Conservation (phyloP, 2,888 invertebrate species). For the Morpho deidamia region DNA sequence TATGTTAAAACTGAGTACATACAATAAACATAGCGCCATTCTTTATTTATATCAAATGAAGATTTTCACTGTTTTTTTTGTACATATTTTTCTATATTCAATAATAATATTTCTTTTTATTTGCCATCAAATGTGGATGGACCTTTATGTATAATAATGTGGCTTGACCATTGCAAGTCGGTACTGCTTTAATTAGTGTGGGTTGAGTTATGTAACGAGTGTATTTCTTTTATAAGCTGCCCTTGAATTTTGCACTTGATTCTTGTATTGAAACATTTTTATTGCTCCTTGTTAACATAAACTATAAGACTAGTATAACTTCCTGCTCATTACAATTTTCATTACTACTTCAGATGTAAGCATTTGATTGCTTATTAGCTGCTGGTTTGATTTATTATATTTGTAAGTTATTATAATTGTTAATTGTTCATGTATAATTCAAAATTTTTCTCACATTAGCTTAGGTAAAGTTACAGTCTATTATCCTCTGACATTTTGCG, state of each 20-base stretch:
- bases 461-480: not conserved
- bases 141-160: constrained; percentile 36
- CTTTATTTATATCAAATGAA: too few relatives aligned
- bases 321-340: constrained; percentile 36
- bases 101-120: not conserved
- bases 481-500: constrained; percentile 4
- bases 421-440: not conserved
- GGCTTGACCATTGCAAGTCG: constrained; percentile 50
- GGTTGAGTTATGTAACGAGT: constrained; percentile 55
- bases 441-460: constrained; percentile 3
- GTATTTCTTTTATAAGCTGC: constrained; percentile 55
- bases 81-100: too few relatives aligned
- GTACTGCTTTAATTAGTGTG: constrained; percentile 62
- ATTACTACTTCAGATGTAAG: constrained; percentile 14
- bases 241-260: constrained; percentile 61
- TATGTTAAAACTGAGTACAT: too few relatives aligned
- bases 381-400: constrained; percentile 33
- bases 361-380: constrained; percentile 17
- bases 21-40: too few relatives aligned
- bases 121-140: not conserved
- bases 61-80: too few relatives aligned
- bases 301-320: constrained; percentile 29
- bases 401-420: not conserved
- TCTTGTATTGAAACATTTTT: constrained; percentile 64
- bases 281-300: constrained; percentile 47